These are phyloP conservation scores for Bradypodion pumilum DNA, from an alignment of 2,797 vertebrate genomes.

Conservation along the genomic window DNA sequence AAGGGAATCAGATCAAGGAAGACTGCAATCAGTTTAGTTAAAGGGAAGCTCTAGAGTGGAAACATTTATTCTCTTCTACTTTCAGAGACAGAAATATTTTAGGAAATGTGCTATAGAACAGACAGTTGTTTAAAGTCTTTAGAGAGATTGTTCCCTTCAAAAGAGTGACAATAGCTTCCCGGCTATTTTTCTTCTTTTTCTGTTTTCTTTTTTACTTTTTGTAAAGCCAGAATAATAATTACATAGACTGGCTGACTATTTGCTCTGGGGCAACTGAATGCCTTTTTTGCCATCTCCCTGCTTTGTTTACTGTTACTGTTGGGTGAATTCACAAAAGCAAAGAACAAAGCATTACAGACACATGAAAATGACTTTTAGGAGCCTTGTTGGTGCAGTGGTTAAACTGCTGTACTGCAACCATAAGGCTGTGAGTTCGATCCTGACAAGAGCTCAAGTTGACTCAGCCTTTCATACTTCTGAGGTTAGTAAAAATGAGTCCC, in stretches of 20 bases:
- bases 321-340: not conserved
- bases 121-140: constrained; percentile 7
- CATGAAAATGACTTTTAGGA: too few species aligned
- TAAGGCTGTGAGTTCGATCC: too few species aligned
- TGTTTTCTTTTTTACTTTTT: not conserved
- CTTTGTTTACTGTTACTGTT: constrained; percentile 43
- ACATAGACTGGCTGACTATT: constrained; percentile 7
- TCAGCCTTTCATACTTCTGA: too few species aligned
- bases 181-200: not conserved
- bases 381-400: too few species aligned
- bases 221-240: constrained; percentile 17
- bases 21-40: constrained; percentile 37
- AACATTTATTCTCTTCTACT: constrained; percentile 45
- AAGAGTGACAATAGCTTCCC: constrained; percentile 42
- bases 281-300: not conserved
- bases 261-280: constrained; percentile 29
- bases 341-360: constrained; percentile 12
- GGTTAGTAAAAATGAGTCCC: too few species aligned
- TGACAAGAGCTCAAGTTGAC: too few species aligned
- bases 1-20: not conserved
- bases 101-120: constrained; percentile 37
- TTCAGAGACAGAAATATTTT: constrained; percentile 38
- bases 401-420: too few species aligned
- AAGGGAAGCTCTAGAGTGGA: constrained; percentile 36
- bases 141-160: constrained; percentile 24